These are phyloP conservation scores for Myotis daubentonii DNA, from an alignment of 2,797 vertebrate species.

Conservation along the genomic window DNA sequence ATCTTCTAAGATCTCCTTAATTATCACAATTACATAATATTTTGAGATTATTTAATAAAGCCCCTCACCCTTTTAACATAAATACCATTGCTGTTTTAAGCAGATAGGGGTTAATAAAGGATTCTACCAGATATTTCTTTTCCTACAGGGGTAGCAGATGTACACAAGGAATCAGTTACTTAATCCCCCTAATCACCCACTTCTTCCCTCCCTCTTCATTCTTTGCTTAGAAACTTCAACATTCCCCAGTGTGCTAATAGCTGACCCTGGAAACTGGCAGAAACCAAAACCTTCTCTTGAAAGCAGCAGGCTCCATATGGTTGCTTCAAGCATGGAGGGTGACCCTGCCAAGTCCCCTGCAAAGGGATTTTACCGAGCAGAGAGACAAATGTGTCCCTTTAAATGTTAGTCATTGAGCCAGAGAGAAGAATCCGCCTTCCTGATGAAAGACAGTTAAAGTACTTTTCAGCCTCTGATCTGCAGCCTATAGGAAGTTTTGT, in stretches of 20 bases:
- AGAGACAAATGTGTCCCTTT: conserved; percentile 65
- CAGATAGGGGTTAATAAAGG: conserved; percentile 66
- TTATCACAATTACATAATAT: conserved; percentile 3
- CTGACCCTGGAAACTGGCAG: conserved; percentile 75
- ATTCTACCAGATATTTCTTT: conserved; percentile 71
- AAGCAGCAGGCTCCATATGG: conserved; percentile 77
- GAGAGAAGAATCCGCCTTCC: conserved; percentile 59
- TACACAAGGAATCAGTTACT: conserved; percentile 65
- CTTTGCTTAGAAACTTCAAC: conserved; percentile 61
- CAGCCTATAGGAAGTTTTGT: conserved; percentile 75
- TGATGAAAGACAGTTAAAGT: conserved; percentile 71
- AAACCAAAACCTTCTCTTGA: conserved; percentile 77
- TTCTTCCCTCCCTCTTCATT: conserved; percentile 73
- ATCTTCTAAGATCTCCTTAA: conserved; percentile 29
- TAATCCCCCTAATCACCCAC: conserved; percentile 77
- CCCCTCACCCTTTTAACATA: not conserved
- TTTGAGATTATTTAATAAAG: conserved; percentile 7
- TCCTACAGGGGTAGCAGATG: conserved; percentile 60
- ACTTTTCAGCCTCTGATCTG: conserved; percentile 63
- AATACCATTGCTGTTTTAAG: conserved; percentile 60
- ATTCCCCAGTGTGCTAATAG: conserved; percentile 68
- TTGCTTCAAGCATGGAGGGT: conserved; percentile 69
- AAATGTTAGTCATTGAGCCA: conserved; percentile 70
- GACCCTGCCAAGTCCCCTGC: conserved; percentile 74
- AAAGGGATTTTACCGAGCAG: conserved; percentile 71